Conservation (phyloP, 2,797 vertebrate genomes). For the Sebastes hopkinsi region DNA sequence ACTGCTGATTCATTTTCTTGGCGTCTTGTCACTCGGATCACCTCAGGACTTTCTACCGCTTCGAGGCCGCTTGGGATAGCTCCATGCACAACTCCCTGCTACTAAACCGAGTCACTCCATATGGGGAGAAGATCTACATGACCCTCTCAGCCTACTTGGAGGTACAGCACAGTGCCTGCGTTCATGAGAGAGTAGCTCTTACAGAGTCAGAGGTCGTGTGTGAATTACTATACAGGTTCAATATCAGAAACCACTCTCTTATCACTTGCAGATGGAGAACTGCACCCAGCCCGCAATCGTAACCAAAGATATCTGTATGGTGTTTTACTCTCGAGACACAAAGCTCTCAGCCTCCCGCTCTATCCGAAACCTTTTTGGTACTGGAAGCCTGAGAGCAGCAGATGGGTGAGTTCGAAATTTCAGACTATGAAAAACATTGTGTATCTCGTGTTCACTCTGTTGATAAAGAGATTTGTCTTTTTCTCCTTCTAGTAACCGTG, state of each 20-base stretch:
- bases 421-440: neutral
- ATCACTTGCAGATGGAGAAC: slow-evolving; percentile 90
- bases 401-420: slow-evolving; percentile 85
- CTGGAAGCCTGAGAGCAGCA: slow-evolving; percentile 88
- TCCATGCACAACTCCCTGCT: slow-evolving; percentile 98
- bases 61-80: slow-evolving; percentile 96
- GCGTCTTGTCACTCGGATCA: slow-evolving; percentile 18
- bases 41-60: slow-evolving; percentile 93
- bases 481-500: slow-evolving; percentile 87
- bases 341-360: slow-evolving; percentile 94
- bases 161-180: slow-evolving; percentile 74
- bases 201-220: slow-evolving; percentile 5
- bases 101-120: slow-evolving; percentile 95
- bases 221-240: slow-evolving; percentile 9
- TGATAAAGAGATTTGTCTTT: neutral
- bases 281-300: slow-evolving; percentile 93
- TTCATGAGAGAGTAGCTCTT: slow-evolving; percentile 10
- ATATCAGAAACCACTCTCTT: slow-evolving; percentile 14
- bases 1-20: slow-evolving; percentile 5
- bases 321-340: slow-evolving; percentile 95
- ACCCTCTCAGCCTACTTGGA: slow-evolving; percentile 97
- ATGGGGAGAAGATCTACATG: slow-evolving; percentile 98
- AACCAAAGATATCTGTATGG: slow-evolving; percentile 99
- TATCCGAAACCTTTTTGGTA: slow-evolving; percentile 95
- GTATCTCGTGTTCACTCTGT: neutral